Base-by-base conservation (phyloP, 2,888 invertebrate genomes). In the Punctoribates punctum region DNA sequence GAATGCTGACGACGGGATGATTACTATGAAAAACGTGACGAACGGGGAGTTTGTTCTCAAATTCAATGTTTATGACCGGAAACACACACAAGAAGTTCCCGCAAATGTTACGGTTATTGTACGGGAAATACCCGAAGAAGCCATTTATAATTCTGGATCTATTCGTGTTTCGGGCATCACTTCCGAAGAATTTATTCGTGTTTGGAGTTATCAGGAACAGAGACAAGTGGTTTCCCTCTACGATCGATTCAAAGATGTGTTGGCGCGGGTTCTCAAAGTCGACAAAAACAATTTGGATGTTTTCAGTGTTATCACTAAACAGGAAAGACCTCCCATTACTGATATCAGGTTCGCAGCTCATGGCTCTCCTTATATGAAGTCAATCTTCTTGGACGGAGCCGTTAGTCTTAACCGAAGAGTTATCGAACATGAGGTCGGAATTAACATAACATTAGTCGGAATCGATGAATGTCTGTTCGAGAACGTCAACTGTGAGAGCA, bases 41-140 rank as follows among this genome's bases (percentile, higher is more conserved):
- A 89, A 90, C 80, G 93, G 94, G 82, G 83, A 82, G 75, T 85
- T 84, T 78, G 81, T 83, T 77, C 81, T 85, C 25, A 82, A 83
- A 48, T 86, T 86, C 81, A 93, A 90, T 86, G 96, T 96, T 0
- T 94, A 93, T 83, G 96, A 97, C 85, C 88, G 94, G 74, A 94
- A 94, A 83, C 94, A 96, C 83, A 95, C 96, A 0, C 95, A 96
- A 84, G 94, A 96, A 84, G 94, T 97, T 0, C 91, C 91, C 0
- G 96, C 96, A n/a, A 96, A 96, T 84, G 96, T 99, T 0, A 93
- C 94, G 0, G 94, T 98, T 0, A 92, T 90, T 11, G 94, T 99
- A 0, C 91, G 93, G 83, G 94, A 93, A 83, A 95, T 99, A 82
- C 92, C 95, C 0, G 93, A 96, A 82, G 96, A 96, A 81, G 96